Conservation (phyloP, 2,888 invertebrate genomes). For the Formica aserva region DNA sequence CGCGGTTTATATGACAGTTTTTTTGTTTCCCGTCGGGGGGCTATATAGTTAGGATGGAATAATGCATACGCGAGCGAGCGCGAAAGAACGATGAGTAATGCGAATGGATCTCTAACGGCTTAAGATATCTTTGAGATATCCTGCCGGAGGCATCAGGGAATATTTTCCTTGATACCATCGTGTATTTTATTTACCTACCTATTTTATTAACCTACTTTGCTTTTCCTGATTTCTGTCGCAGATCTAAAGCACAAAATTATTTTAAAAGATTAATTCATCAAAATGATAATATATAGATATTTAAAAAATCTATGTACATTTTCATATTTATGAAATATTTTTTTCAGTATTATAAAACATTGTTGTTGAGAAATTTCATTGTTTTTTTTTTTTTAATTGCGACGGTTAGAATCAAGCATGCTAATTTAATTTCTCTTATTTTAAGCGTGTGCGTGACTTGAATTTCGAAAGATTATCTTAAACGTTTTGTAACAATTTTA, state of each 20-base stretch:
- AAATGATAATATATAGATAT: background rate
- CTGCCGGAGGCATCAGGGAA: constrained; percentile 1
- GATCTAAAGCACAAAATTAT: background rate
- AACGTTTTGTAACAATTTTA: constrained; percentile 35
- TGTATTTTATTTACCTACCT: background rate
- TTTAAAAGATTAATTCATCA: background rate
- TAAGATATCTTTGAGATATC: constrained; percentile 33
- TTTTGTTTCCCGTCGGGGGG: constrained; percentile 46
- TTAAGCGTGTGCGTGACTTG: background rate
- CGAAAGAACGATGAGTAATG: constrained; percentile 53
- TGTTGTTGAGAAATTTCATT: background rate
- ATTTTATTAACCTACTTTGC: background rate
- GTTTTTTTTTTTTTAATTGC: background rate
- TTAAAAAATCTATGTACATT: background rate
- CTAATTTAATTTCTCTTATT: constrained; percentile 7
- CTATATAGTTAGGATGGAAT: constrained; percentile 44
- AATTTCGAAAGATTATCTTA: background rate
- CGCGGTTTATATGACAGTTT: constrained; percentile 65
- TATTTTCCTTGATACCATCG: constrained; percentile 23
- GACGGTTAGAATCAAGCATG: background rate
- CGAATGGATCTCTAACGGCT: constrained; percentile 45
- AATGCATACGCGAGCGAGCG: constrained; percentile 42
- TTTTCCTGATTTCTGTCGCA: background rate
- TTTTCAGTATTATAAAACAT: background rate
- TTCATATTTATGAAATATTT: background rate